A percentile compares a stretch with the other conserved stretches of the same genome.
Conservation (phyloP, 2,888 invertebrate genomes). For the Agriopis aurantiaria region DNA sequence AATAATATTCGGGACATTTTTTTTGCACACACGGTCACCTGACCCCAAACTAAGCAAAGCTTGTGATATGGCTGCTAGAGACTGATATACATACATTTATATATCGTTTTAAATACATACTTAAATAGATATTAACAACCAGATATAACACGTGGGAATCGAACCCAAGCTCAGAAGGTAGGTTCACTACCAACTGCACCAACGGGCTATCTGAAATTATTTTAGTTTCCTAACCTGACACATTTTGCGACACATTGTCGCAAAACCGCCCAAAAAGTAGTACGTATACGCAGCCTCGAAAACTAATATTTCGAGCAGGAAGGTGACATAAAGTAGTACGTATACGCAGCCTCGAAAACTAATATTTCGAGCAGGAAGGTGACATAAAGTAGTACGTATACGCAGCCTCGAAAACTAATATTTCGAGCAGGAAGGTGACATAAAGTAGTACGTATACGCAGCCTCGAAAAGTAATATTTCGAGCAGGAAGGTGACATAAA, state of each 20-base stretch:
- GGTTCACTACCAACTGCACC: no score
- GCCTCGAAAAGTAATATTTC: conserved; percentile 25
- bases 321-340: conserved; percentile 39
- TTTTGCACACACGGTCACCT: no score
- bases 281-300: conserved; percentile 9
- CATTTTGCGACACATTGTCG: not conserved
- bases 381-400: conserved; percentile 36
- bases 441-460: conserved; percentile 31
- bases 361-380: conserved; percentile 36
- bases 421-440: conserved; percentile 36
- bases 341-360: conserved; percentile 10
- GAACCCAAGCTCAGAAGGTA: no score
- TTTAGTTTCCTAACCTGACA: no score
- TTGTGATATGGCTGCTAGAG: no score
- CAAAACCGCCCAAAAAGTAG: conserved; percentile 3
- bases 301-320: conserved; percentile 33
- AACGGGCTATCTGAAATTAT: no score
- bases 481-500: conserved; percentile 37
- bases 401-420: conserved; percentile 18
- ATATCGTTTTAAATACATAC: no score
- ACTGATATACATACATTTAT: no score
- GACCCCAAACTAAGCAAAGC: no score
- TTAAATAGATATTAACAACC: no score
- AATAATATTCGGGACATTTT: no score
- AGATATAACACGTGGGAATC: no score